Percentiles rank a stretch among this genome's conserved stretches.
phyloP scores from a whole-genome alignment of 2,113 vertebrate genomes.

The Malaclemys terrapin region DNA sequence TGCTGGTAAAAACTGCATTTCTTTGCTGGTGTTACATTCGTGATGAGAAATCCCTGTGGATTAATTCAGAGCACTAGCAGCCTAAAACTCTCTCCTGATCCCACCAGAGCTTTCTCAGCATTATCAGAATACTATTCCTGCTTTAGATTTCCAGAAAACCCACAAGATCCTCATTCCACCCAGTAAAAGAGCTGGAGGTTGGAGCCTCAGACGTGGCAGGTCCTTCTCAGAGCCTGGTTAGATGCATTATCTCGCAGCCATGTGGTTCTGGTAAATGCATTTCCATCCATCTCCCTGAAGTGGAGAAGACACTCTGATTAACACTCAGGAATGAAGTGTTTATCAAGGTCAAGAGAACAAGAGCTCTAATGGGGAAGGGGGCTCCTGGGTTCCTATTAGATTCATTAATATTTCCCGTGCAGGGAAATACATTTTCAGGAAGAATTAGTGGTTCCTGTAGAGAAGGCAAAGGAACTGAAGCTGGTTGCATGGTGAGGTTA shows the following conservation, averaged over 20 bases:
- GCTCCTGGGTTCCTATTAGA: not conserved
- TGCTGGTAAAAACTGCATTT: not conserved
- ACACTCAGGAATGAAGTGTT: not conserved
- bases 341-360: not conserved
- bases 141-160: not conserved
- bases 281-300: slow-evolving; percentile 12
- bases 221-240: not conserved
- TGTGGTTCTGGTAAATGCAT: slow-evolving; percentile 18
- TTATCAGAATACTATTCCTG: not conserved
- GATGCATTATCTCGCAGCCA: not conserved
- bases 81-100: too few relatives aligned
- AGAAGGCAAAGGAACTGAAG: not conserved
- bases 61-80: not conserved
- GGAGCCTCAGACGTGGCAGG: not conserved
- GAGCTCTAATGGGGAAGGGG: not conserved
- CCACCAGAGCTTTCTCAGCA: rapidly evolving
- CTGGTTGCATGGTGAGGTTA: not conserved
- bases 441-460: not conserved
- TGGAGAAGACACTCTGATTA: not conserved
- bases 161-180: rapidly evolving
- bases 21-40: not conserved
- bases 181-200: not conserved
- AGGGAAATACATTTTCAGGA: not conserved
- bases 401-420: not conserved
- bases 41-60: not conserved